Percentiles rank a stretch among this genome's conserved stretches.
Evolutionary conservation across 2,797 vertebrate species (phyloP).

Genomic region (Loriculus beryllinus): DNA sequence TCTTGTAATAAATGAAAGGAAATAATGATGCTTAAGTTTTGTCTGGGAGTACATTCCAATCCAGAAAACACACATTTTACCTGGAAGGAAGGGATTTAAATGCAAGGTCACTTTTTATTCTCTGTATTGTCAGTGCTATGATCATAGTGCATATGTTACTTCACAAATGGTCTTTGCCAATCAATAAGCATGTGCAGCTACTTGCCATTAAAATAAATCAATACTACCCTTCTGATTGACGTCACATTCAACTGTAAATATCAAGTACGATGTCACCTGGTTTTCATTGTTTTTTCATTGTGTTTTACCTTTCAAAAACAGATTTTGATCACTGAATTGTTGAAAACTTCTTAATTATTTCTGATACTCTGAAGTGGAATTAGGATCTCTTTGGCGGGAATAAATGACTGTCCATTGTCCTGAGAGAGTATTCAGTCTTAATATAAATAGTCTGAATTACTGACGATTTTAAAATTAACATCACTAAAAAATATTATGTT

Average conservation of each 20-base stretch:
- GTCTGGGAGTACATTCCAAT: not conserved
- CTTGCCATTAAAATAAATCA: constrained; percentile 77
- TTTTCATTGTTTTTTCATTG: constrained; percentile 66
- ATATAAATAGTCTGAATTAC: not conserved
- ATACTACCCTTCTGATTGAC: constrained; percentile 65
- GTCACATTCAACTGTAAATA: constrained; percentile 76
- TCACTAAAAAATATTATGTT: not conserved
- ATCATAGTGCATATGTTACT: constrained; percentile 37
- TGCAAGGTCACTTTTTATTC: constrained; percentile 53
- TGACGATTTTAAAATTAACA: constrained; percentile 18
- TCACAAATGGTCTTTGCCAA: constrained; percentile 67
- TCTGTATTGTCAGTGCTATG: constrained; percentile 22
- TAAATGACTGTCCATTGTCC: constrained; percentile 20
- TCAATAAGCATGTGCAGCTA: constrained; percentile 71
- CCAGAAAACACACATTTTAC: not conserved
- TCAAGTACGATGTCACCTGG: constrained; percentile 71
- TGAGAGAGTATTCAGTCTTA: not conserved
- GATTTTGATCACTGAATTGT: constrained; percentile 45
- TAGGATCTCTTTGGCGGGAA: constrained; percentile 17
- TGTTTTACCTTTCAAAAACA: constrained; percentile 64
- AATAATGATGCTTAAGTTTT: not conserved
- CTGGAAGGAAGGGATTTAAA: not conserved
- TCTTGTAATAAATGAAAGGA: not conserved
- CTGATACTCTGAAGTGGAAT: constrained; percentile 52
- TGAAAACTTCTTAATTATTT: constrained; percentile 66